A percentile compares a stretch with the other conserved stretches of the same genome.
Conservation (phyloP, 2,797 vertebrate species). For the Neomorphus geoffroyi region DNA sequence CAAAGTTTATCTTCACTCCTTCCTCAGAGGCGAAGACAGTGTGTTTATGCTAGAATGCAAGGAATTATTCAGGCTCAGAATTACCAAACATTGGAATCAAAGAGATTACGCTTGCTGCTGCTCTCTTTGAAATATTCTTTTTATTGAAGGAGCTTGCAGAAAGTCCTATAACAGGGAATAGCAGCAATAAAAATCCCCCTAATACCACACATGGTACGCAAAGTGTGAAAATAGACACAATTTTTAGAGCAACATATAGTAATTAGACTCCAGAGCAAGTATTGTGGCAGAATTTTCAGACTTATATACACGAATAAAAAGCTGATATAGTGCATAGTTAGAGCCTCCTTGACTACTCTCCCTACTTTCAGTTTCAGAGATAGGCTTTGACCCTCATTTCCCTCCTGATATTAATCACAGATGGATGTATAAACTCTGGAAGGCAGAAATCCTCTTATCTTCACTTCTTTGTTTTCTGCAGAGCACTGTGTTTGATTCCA, state of each 20-base stretch:
- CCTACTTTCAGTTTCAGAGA: not conserved
- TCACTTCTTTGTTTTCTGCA: slow-evolving; percentile 32
- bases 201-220: not conserved
- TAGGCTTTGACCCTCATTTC: slow-evolving; percentile 27
- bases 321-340: not conserved
- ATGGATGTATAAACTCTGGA: slow-evolving; percentile 30
- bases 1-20: not conserved
- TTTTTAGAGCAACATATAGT: not conserved
- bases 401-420: slow-evolving; percentile 47
- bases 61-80: not conserved
- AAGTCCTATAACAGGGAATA: not conserved
- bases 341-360: not conserved
- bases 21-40: not conserved
- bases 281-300: not conserved
- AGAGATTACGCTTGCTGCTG: not conserved
- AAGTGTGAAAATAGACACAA: not conserved
- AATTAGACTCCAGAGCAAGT: slow-evolving; percentile 1
- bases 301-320: not conserved
- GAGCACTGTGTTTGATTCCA: not conserved
- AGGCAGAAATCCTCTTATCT: slow-evolving; percentile 66
- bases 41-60: not conserved
- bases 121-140: not conserved
- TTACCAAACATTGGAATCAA: not conserved
- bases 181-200: not conserved
- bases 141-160: not conserved